Conservation (phyloP, 2,113 vertebrate species). For the Garra rufa region DNA sequence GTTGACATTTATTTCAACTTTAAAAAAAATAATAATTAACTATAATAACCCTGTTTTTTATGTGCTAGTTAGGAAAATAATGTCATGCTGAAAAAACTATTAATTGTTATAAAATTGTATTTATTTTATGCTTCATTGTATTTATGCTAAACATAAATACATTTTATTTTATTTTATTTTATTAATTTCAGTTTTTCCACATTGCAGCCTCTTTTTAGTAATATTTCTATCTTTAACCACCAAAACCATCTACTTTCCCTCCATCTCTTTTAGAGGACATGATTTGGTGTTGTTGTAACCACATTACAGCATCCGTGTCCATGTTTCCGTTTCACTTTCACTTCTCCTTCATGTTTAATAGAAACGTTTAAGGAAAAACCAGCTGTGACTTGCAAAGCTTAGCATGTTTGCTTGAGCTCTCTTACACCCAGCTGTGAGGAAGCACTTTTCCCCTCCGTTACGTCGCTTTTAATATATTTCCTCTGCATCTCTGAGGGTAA, state of each 20-base stretch:
- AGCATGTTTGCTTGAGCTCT: slow-evolving; percentile 41
- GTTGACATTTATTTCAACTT: no score
- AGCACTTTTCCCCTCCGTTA: slow-evolving; percentile 17
- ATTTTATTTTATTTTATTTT: no score
- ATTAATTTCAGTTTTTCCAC: no score
- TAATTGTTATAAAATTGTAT: no score
- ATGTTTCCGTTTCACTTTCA: slow-evolving; percentile 30
- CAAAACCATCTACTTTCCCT: background rate
- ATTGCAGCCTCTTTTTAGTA: background rate
- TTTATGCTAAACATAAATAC: no score
- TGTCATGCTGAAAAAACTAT: no score
- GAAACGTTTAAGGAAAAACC: slow-evolving; percentile 26
- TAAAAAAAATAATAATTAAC: no score
- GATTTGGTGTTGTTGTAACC: slow-evolving; percentile 30
- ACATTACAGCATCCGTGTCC: slow-evolving; percentile 41
- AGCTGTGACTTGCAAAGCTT: slow-evolving; percentile 38
- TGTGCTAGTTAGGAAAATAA: no score
- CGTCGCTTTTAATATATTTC: slow-evolving; percentile 29
- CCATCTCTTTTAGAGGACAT: background rate
- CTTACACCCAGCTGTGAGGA: slow-evolving; percentile 38
- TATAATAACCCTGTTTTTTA: no score
- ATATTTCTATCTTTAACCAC: background rate
- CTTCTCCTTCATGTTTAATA: slow-evolving; percentile 24
- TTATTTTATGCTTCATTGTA: no score
- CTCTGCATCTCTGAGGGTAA: background rate